These are phyloP conservation scores for Chymomyza fuscimana DNA, from an alignment of 2,888 invertebrate genomes.

Conservation along the genomic window DNA sequence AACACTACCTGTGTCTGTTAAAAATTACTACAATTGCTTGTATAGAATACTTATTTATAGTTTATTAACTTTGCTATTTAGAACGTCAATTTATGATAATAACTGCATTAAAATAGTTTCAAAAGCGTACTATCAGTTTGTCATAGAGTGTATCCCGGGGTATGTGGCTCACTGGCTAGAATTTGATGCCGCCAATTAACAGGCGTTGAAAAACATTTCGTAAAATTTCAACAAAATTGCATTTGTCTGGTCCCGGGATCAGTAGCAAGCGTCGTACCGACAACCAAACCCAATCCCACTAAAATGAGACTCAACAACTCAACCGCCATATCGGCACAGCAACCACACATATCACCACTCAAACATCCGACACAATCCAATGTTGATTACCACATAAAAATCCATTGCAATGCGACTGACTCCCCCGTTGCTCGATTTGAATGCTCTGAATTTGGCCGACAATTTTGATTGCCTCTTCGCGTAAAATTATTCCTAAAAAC, in stretches of 20 bases:
- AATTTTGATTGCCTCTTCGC: conserved; percentile 63
- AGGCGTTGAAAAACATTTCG: conserved; percentile 68
- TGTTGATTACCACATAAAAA: conserved; percentile 72
- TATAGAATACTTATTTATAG: neutral
- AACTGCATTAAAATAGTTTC: conserved; percentile 33
- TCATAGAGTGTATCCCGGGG: conserved; percentile 23
- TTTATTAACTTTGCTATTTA: conserved; percentile 27
- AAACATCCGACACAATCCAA: conserved; percentile 69
- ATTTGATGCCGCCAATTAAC: conserved; percentile 73
- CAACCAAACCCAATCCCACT: conserved; percentile 19
- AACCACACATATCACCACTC: conserved; percentile 51
- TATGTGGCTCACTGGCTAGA: conserved; percentile 9
- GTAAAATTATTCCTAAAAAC: conserved; percentile 70
- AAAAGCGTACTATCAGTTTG: conserved; percentile 35
- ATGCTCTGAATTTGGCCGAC: conserved; percentile 53
- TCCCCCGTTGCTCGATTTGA: neutral
- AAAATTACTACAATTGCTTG: too few species aligned
- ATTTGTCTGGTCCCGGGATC: conserved; percentile 39
- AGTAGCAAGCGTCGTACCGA: neutral
- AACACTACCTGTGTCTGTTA: too few species aligned
- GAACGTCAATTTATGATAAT: conserved; percentile 42
- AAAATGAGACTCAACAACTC: conserved; percentile 10
- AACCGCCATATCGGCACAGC: conserved; percentile 36
- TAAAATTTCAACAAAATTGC: conserved; percentile 14
- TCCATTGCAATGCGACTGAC: conserved; percentile 37